Percentiles rank a stretch among this genome's conserved stretches.
phyloP scores from a whole-genome alignment of 2,113 vertebrate genomes.

The Bos taurus region DNA sequence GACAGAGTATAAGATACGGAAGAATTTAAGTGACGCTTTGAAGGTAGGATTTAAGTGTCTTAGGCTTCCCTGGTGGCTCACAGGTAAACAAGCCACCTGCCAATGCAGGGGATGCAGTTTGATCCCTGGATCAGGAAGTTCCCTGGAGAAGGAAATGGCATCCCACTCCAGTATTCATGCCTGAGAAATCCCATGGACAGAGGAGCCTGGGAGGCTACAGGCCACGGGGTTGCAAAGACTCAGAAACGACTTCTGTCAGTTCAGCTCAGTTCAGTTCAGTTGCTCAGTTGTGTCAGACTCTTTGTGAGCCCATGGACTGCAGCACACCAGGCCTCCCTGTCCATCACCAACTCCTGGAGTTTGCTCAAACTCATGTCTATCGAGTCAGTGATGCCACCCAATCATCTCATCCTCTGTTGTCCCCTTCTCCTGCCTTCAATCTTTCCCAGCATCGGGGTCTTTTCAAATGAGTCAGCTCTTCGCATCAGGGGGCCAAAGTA shows the following conservation, averaged over 20 bases:
- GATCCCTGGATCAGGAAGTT: neutral
- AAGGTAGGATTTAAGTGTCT: neutral
- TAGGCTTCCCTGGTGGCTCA: neutral
- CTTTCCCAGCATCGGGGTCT: neutral
- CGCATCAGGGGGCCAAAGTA: fast-evolving
- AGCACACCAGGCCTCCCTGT: neutral
- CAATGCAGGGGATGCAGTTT: fast-evolving
- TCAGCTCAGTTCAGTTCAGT: neutral
- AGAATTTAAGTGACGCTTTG: neutral
- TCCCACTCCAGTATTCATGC: neutral
- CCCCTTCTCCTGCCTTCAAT: neutral
- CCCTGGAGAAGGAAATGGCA: neutral
- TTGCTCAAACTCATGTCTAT: neutral
- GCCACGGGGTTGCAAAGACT: neutral
- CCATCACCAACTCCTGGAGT: neutral
- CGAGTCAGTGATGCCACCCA: neutral
- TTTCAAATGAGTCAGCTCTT: neutral
- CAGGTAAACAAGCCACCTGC: neutral
- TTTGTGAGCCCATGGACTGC: neutral
- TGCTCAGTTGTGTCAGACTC: fast-evolving
- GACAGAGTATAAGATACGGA: fast-evolving
- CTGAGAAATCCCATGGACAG: neutral
- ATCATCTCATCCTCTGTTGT: neutral
- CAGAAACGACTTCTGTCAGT: fast-evolving
- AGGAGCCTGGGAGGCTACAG: neutral